Evolutionary conservation across 2,113 vertebrate species (phyloP), one percentile per base, ranked within the genome.

Genomic region (Sylvia atricapilla): DNA sequence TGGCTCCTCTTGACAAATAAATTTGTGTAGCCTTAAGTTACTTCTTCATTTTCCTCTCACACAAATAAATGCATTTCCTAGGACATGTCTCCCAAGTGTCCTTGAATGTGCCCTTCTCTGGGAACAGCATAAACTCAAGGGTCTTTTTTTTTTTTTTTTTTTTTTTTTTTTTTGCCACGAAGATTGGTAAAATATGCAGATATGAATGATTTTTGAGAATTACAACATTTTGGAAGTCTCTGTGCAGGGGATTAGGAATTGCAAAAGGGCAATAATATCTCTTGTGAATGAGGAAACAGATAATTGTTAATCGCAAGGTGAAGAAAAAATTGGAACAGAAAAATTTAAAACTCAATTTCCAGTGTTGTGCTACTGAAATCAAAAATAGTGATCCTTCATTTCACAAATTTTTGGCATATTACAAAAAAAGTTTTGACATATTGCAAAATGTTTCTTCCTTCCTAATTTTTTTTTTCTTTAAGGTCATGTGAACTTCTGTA

Each of bases 401-500:
- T 84, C 50, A 93, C 30, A 67, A 7, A 41, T 16, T 39, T 94
- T 85, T 64, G 18, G 68, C 21, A 8, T 76, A 31, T 44, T 46
- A 31, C 7, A 55, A 82, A 90, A 33, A 67, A 7, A 41, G 19
- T 39, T 94, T 85, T 64, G 18, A 73, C 21, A 8, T 76, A 31
- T 44, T 46, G n/a, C 7, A 55, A 82, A 90, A 33, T 74, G 4
- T 50, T 75, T 10, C 20, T 87, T 70, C 11, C 21, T 72, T 84
- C 53, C 20, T 87, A 70, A 16, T 8, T 23, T 24, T 30, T 50
- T 59, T 81, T 90, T 68, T 37, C 2, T 62, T 82, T 70, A 43
- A 68, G 6, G 7, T 78, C 1, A 0, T 31, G 33, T 63, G 30
- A 74, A 37, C 28, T 24, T 63, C 52, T 6, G 0, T 37, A 41